Percentiles rank a stretch among this genome's conserved stretches.
These are phyloP conservation scores for Sceliomorpha sp. DNA, from an alignment of 2,888 invertebrate genomes.

Conservation along the genomic window DNA sequence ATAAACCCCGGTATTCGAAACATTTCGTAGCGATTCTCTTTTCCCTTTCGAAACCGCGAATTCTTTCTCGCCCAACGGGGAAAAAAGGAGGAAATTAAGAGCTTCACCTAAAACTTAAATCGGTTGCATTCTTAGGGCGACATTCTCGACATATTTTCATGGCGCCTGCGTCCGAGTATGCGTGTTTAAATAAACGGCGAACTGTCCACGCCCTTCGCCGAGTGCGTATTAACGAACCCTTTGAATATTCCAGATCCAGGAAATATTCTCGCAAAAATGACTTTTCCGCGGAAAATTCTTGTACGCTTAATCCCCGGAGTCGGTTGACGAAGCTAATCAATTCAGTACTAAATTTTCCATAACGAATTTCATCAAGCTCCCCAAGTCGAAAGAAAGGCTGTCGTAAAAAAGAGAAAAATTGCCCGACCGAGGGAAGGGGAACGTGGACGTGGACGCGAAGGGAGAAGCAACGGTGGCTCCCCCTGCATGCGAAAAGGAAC, in stretches of 20 bases:
- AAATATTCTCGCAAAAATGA: no score
- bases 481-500: conserved; percentile 29
- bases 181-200: conserved; percentile 6
- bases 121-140: conserved; percentile 9
- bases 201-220: conserved; percentile 8
- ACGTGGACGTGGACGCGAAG: no score
- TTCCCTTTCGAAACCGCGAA: conserved; percentile 12
- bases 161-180: conserved; percentile 8
- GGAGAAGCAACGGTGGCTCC: no score
- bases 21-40: conserved; percentile 11
- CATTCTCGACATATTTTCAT: conserved; percentile 12
- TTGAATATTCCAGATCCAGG: no score
- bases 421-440: background rate
- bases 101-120: conserved; percentile 11
- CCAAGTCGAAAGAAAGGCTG: conserved; percentile 4
- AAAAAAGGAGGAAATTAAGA: conserved; percentile 14
- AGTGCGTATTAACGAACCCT: conserved; percentile 4
- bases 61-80: conserved; percentile 14
- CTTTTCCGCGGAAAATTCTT: no score
- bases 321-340: no score
- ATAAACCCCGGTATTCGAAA: conserved; percentile 14
- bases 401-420: conserved; percentile 22
- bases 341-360: background rate
- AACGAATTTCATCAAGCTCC: conserved; percentile 24
- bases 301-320: no score